Evolutionary conservation across 2,888 invertebrate genomes (phyloP), one percentile per base, ranked within the genome.

Genomic region (Sphaeridia pumilis): DNA sequence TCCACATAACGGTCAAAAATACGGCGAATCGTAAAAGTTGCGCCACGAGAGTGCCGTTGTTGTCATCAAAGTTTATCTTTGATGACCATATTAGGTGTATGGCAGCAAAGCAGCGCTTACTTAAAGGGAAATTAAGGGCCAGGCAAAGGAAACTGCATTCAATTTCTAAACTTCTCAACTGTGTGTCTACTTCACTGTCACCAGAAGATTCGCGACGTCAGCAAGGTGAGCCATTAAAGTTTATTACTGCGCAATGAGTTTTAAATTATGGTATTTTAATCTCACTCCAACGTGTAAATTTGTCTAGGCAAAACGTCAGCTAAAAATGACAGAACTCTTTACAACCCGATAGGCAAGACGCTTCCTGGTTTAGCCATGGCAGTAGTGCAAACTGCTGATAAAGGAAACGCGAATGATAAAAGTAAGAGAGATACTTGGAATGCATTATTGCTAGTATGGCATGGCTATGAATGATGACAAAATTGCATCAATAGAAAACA

Each of bases 1-100:
- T 98, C 22, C 92, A 94, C 69, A 80, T 98, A 49, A 90, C 90
- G 0, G 86, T 95, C 28, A 90, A 94, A 71, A 75, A 76, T n/a
- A 78, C 65, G 46, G 52, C 81, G 0, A 73, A 81, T 25, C 83
- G 83, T 52, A 75, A 84, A 45, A 60, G 64, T 46, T 59, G 63
- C 10, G n/a, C n/a, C n/a, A n/a, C n/a, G n/a, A 58, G 68, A 44
- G 79, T 84, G 0, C 85, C 89, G 1, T 71, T 90, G n/a, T 72
- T 93, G 7, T 80, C 86, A 3, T 88, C 92, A 10, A 90, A 87
- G 71, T 95, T 98, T 72, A 80, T 95, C 56, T 98, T 98, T 70
- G 97, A 98, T 69, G 98, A 98, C 74, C 95, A 97, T 69, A 98
- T 98, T 63, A 78, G 97, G 27, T 97, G 95, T 69, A 94, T 97